phyloP scores from a whole-genome alignment of 2,113 vertebrate genomes.

The Elanoides forficatus region DNA sequence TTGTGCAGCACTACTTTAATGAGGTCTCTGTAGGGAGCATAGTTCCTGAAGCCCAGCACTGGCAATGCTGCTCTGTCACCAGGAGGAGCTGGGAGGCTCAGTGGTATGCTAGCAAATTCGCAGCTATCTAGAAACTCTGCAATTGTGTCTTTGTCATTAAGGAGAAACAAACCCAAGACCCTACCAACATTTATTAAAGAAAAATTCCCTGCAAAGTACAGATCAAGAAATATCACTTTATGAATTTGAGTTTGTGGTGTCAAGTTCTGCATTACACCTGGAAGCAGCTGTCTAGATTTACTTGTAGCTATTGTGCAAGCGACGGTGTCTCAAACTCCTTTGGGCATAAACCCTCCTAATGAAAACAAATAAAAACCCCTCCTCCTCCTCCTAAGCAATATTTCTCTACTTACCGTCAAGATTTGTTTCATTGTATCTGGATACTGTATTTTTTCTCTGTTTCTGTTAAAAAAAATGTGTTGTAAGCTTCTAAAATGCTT shows the following conservation, averaged over 20 bases:
- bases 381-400: neutral
- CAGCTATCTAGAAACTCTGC: neutral
- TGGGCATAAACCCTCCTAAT: neutral
- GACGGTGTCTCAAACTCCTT: neutral
- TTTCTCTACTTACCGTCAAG: neutral
- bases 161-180: neutral
- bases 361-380: neutral
- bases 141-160: neutral
- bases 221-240: neutral
- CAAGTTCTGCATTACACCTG: neutral
- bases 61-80: neutral
- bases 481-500: neutral
- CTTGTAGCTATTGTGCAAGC: fast-evolving
- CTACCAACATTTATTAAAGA: neutral
- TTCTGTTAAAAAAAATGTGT: neutral
- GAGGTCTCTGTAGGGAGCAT: neutral
- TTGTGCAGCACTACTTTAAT: neutral
- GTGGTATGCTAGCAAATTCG: neutral
- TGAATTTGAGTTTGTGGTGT: neutral
- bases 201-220: neutral
- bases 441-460: neutral
- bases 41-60: neutral
- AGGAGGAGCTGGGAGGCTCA: neutral
- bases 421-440: neutral
- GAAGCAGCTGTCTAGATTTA: neutral